Percentiles rank a stretch among this genome's conserved stretches.
Conservation (phyloP, 2,888 invertebrate species). For the Empis livida region DNA sequence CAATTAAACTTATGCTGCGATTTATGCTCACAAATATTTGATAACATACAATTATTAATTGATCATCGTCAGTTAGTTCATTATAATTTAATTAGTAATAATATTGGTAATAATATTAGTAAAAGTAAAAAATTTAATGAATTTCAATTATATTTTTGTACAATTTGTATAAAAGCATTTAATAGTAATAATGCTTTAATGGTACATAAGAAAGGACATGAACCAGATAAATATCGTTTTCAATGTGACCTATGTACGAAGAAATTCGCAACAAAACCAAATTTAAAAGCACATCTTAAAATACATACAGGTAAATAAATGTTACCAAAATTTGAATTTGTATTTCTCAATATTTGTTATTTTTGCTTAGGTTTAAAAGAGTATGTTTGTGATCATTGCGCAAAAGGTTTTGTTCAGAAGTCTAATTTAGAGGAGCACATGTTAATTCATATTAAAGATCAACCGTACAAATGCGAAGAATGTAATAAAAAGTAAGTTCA, state of each 20-base stretch:
- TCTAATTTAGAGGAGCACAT: slow-evolving; percentile 40
- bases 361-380: slow-evolving; percentile 16
- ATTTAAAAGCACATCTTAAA: slow-evolving; percentile 17
- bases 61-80: slow-evolving; percentile 14
- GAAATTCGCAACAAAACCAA: slow-evolving; percentile 15
- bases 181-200: slow-evolving; percentile 13
- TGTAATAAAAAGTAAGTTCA: slow-evolving; percentile 32
- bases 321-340: no score
- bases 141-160: slow-evolving; percentile 10
- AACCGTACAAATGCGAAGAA: slow-evolving; percentile 34
- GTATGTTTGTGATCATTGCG: slow-evolving; percentile 38
- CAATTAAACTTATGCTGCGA: slow-evolving; percentile 19
- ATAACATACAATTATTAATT: slow-evolving; percentile 11
- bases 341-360: no score
- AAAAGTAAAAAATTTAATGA: no score
- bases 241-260: slow-evolving; percentile 15
- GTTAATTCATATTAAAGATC: slow-evolving; percentile 37
- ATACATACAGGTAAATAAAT: slow-evolving; percentile 21
- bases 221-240: slow-evolving; percentile 10
- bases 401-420: slow-evolving; percentile 37
- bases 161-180: slow-evolving; percentile 20
- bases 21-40: slow-evolving; percentile 15
- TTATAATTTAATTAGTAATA: no score
- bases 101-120: no score
- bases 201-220: slow-evolving; percentile 17